These are phyloP conservation scores for Halesus radiatus DNA, from an alignment of 1,140 invertebrate species.

Conservation along the genomic window DNA sequence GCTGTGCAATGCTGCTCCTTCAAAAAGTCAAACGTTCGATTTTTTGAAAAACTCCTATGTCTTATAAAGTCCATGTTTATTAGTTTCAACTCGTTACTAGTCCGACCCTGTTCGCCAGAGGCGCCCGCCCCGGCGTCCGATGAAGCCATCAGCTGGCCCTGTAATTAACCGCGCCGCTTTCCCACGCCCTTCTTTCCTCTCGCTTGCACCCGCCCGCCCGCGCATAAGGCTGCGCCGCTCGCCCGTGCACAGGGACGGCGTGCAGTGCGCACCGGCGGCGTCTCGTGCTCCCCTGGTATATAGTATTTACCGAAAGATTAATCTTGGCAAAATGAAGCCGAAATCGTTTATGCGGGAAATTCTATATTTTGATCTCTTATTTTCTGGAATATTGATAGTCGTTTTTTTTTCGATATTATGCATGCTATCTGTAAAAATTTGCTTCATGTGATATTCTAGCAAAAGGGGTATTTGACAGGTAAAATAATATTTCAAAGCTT, in stretches of 20 bases:
- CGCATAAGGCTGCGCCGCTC: neutral
- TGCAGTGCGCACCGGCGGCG: neutral
- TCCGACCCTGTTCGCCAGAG: conserved; percentile 8
- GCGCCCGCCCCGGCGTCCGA: conserved; percentile 38
- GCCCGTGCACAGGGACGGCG: no score
- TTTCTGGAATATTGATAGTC: no score
- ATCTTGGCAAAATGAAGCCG: conserved; percentile 15
- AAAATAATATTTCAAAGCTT: no score
- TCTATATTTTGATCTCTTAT: neutral
- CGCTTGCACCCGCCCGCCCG: neutral
- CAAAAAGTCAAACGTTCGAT: no score
- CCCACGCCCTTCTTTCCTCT: conserved; percentile 48
- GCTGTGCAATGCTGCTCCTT: no score
- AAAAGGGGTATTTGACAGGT: no score
- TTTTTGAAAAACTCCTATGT: no score
- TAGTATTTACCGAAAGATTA: conserved; percentile 31
- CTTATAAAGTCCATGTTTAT: no score
- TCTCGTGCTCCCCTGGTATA: conserved; percentile 10
- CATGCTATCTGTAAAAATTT: no score
- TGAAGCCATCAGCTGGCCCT: conserved; percentile 53
- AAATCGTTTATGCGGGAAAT: neutral
- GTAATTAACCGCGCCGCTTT: conserved; percentile 51
- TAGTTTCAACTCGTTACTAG: neutral
- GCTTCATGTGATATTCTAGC: no score
- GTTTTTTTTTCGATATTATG: no score